Evolutionary conservation across 2,797 vertebrate genomes (phyloP).

Genomic region (Uromys caudimaculatus): DNA sequence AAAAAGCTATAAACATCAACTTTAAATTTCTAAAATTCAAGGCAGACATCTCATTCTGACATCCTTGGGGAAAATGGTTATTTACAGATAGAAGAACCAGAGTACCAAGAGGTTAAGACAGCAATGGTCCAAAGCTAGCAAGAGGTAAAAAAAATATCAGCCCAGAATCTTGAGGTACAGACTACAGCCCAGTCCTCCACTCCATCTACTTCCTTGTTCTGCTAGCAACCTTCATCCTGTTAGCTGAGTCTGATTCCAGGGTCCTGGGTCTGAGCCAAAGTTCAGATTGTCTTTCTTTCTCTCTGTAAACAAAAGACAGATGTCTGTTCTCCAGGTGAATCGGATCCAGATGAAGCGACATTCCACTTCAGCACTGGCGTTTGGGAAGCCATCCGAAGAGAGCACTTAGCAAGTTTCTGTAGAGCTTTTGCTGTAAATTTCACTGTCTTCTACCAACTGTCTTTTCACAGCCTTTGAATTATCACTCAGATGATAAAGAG

Average conservation of each 20-base stretch:
- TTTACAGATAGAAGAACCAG: neutral
- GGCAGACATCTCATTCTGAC: neutral
- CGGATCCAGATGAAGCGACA: conserved; percentile 14
- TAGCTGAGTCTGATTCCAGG: neutral
- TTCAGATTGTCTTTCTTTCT: conserved; percentile 27
- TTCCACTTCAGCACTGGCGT: neutral
- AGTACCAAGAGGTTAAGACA: neutral
- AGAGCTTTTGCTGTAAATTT: conserved; percentile 22
- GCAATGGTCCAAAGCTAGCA: neutral
- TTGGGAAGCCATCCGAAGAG: neutral
- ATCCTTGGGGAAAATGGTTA: neutral
- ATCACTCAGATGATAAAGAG: neutral
- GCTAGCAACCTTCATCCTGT: neutral
- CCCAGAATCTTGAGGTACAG: neutral
- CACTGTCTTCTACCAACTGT: neutral
- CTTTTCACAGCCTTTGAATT: neutral
- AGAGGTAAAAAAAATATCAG: neutral
- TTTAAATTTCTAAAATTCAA: neutral
- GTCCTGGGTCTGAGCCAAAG: neutral
- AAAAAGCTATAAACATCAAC: neutral
- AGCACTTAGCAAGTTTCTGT: neutral
- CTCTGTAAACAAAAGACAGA: conserved; percentile 47
- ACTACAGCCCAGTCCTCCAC: neutral
- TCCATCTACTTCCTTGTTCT: fast-evolving
- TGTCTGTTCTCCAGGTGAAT: neutral